phyloP scores from a whole-genome alignment of 2,797 vertebrate genomes.

The Sebastes elongatus region DNA sequence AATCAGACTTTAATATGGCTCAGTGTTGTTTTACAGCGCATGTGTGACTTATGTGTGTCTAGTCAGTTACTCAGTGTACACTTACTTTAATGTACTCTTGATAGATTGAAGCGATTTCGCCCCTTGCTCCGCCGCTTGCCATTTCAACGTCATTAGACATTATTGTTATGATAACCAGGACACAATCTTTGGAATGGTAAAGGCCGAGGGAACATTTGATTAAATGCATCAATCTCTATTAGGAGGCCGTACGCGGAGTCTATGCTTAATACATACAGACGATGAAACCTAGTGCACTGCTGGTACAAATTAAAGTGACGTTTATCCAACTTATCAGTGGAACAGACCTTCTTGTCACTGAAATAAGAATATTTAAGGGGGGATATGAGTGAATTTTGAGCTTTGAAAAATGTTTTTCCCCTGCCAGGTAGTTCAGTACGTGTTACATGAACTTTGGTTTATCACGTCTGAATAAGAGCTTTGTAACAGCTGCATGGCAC shows the following conservation, averaged over 20 bases:
- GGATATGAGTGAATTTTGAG: constrained; percentile 25
- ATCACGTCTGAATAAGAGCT: constrained; percentile 66
- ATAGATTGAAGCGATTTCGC: constrained; percentile 62
- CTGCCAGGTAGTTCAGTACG: constrained; percentile 25
- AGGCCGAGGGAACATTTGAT: constrained; percentile 74
- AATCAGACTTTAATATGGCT: constrained; percentile 70
- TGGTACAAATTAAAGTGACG: constrained; percentile 60
- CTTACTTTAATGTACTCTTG: constrained; percentile 71
- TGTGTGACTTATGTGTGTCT: constrained; percentile 64
- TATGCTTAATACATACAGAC: constrained; percentile 37
- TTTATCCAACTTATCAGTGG: constrained; percentile 53
- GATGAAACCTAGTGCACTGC: constrained; percentile 45
- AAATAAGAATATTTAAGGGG: constrained; percentile 42
- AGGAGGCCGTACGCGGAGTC: constrained; percentile 27
- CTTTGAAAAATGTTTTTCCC: constrained; percentile 44
- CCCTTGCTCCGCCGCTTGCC: constrained; percentile 48
- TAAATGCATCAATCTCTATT: constrained; percentile 81
- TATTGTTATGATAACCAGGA: constrained; percentile 74
- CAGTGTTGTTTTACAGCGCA: constrained; percentile 64
- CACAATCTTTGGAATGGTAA: constrained; percentile 65
- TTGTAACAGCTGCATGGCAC: constrained; percentile 54
- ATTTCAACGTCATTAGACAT: constrained; percentile 67
- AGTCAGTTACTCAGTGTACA: constrained; percentile 60
- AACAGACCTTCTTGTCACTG: constrained; percentile 28
- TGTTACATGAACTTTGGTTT: constrained; percentile 50